Base-by-base conservation (phyloP, 2,888 invertebrate genomes). In the Ennomos quercinarius region DNA sequence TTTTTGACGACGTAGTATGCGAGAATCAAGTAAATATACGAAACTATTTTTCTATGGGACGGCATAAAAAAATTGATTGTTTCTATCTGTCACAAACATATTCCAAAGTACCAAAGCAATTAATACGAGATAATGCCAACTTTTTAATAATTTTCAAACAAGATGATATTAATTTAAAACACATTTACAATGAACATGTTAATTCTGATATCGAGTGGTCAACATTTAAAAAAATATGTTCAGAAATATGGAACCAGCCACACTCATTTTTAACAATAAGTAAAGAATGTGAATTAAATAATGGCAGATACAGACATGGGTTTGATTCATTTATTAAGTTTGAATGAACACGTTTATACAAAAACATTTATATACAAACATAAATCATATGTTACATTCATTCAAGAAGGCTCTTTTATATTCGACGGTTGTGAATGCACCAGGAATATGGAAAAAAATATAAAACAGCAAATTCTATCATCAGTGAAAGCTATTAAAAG, bases 161-260 rank as follows among this genome's bases (percentile, higher is more conserved):
- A 64, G 70, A 77, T 43, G 68, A 73, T 11, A 45, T 66, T 0
- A 77, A 77, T 54, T 46, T 76, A 34, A 69, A 61, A 54, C 76
- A 77, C 63, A 50, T 72, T n/a, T 77, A 71, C 50, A 56, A 74
- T 12, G 77, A 78, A 36, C 74, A 74, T 52, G 70, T 71, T 1
- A 64, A 57, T 56, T 12, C 68, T 13, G 73, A 75, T 57, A 67
- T 76, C 49, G 36, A 36, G 0, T 77, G 66, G 66, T 0, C 1
- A 1, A 36, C 67, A 44, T 76, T 76, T 46, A 44, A 38, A 35
- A 11, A 60, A 8, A n/a, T 65, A 8, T 65, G 65, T 56, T 10
- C 12, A 1, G 2, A 5, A 0, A 12, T 53, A 1, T 66, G 63
- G 63, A 46, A 27, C 5, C 12, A 53, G 0, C 48, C 34, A 0